Percentiles rank a stretch among this genome's conserved stretches.
phyloP scores from a whole-genome alignment of 2,797 vertebrate species.

The Hozukius guyotensis region DNA sequence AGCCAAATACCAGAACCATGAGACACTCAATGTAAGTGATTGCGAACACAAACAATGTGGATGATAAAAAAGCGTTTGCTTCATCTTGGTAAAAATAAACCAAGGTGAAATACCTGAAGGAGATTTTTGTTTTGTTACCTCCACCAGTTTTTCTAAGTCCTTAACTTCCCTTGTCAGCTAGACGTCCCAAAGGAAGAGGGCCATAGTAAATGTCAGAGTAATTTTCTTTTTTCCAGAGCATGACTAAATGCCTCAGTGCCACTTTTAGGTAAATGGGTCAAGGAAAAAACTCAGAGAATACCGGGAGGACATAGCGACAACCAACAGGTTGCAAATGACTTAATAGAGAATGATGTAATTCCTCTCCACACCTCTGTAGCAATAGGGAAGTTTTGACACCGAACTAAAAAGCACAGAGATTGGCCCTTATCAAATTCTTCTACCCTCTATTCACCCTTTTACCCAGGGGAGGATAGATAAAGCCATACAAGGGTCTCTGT shows the following conservation, averaged over 20 bases:
- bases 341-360: slow-evolving; percentile 38
- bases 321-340: slow-evolving; percentile 29
- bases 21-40: slow-evolving; percentile 93
- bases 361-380: slow-evolving; percentile 25
- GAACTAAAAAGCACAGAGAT: slow-evolving; percentile 40
- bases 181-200: neutral
- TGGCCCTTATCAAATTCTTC: slow-evolving; percentile 61
- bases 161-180: neutral
- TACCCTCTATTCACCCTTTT: slow-evolving; percentile 44
- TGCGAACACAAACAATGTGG: neutral
- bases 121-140: neutral
- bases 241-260: slow-evolving; percentile 32
- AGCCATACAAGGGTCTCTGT: slow-evolving; percentile 42
- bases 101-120: neutral
- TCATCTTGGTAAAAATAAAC: neutral
- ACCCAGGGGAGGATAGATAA: slow-evolving; percentile 67
- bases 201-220: slow-evolving; percentile 18
- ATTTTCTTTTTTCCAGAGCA: slow-evolving; percentile 30
- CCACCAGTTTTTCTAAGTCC: neutral
- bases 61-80: neutral
- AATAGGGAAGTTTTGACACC: slow-evolving; percentile 21
- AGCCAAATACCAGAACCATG: slow-evolving; percentile 92
- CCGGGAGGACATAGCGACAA: slow-evolving; percentile 14
- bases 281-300: slow-evolving; percentile 25
- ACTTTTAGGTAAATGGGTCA: slow-evolving; percentile 41